These are phyloP conservation scores for Harlomillsia oculata DNA, from an alignment of 1,140 invertebrate species.

Conservation along the genomic window DNA sequence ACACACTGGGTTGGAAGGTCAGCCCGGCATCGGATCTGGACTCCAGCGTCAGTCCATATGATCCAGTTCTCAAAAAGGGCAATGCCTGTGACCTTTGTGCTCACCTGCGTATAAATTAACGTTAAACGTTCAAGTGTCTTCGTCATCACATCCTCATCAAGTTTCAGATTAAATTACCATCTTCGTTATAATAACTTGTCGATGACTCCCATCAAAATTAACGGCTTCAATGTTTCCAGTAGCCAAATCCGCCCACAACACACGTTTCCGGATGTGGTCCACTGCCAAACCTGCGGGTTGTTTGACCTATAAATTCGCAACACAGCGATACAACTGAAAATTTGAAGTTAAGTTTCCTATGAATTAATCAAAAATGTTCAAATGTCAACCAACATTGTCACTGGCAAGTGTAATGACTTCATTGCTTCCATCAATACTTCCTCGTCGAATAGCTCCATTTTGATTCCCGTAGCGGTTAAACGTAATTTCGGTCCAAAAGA, in stretches of 20 bases:
- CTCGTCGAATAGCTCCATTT: neutral
- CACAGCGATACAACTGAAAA: neutral
- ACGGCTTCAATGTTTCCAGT: neutral
- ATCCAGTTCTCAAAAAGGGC: conserved; percentile 13
- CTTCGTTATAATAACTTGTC: conserved; percentile 3
- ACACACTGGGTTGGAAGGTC: conserved; percentile 8
- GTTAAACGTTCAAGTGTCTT: neutral
- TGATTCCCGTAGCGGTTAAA: neutral
- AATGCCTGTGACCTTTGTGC: neutral
- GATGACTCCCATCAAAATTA: conserved; percentile 13
- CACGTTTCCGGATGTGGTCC: conserved; percentile 10
- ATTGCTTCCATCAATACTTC: neutral
- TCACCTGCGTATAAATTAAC: neutral
- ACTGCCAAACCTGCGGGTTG: conserved; percentile 1
- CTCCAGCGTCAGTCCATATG: conserved; percentile 9
- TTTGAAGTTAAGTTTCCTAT: neutral
- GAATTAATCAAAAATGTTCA: neutral
- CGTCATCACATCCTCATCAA: neutral
- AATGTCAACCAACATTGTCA: neutral
- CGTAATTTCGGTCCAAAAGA: conserved; percentile 7
- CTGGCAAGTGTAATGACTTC: neutral
- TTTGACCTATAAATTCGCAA: neutral
- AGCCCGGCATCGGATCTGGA: neutral
- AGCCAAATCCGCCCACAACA: neutral
- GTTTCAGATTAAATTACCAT: neutral